A percentile compares a stretch with the other conserved stretches of the same genome.
Conservation (phyloP, 37 sponge, comb jelly and placozoan genomes). For the Geodia barretti region DNA sequence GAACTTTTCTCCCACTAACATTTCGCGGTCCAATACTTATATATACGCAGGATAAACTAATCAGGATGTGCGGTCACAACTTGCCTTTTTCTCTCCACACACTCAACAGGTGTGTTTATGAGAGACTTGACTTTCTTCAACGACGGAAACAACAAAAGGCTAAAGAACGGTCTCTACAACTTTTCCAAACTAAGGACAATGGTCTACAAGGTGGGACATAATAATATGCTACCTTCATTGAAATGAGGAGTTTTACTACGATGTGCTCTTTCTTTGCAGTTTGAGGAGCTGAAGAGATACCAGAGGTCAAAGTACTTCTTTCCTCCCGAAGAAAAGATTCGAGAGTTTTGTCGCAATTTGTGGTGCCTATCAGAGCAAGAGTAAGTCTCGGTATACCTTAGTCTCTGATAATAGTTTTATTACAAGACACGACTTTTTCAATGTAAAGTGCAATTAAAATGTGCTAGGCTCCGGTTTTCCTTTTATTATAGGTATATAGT, state of each 20-base stretch:
- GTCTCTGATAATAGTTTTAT: not conserved
- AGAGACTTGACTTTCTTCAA: conserved; percentile 78
- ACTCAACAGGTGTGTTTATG: conserved; percentile 71
- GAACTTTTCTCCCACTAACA: too few species aligned
- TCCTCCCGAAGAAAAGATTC: conserved; percentile 44
- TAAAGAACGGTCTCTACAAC: conserved; percentile 80
- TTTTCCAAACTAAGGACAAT: conserved; percentile 83
- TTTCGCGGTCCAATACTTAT: too few species aligned
- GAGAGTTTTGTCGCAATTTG: conserved; percentile 46
- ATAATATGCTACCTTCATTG: too few species aligned
- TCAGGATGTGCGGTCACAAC: too few species aligned
- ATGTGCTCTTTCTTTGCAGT: conserved; percentile 45
- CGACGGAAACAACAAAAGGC: conserved; percentile 62
- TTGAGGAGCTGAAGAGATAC: conserved; percentile 74
- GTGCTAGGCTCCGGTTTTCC: too few species aligned
- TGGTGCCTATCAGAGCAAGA: conserved; percentile 53
- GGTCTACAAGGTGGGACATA: conserved; percentile 61
- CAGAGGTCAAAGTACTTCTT: conserved; percentile 67
- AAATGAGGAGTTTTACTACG: not conserved
- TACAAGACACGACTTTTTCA: not conserved
- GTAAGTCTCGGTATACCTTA: conserved; percentile 35
- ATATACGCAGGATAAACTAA: too few species aligned
- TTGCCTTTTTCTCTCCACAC: too few species aligned
- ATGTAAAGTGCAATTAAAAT: too few species aligned
- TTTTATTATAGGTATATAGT: too few species aligned